Base-by-base conservation (phyloP, 1,140 invertebrate species). In the Drosophila auraria region DNA sequence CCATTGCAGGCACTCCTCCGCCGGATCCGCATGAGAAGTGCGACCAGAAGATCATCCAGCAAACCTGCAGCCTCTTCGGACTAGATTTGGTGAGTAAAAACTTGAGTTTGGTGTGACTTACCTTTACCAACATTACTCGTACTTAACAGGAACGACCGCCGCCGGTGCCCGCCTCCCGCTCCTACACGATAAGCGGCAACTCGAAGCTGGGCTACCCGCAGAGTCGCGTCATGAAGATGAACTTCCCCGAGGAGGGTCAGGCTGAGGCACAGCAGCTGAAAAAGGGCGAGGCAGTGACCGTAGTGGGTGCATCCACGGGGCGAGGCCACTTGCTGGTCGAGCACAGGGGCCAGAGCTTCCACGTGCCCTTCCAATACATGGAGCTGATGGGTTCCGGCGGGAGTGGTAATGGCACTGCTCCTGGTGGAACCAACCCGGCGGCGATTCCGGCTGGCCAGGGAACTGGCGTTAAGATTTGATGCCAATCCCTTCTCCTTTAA, bases 181-280 rank as follows among this genome's bases (percentile, higher is more conserved):
- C 97, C 0, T 99, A 98, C 93, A 98, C 97, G 30, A 97, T 99
- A 44, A 95, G 96, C 33, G 97, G 97, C 65, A 98, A 98, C 93
- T 97, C 97, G n/a, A 98, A 98, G 94, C 93, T 98, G 63, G 96
- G 97, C 71, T 98, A 98, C 94, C 98, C 98, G 38, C 98, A 99
- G 94, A 97, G 96, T 60, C 95, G 98, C 89, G 94, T 97, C 27
- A 97, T 98, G 97, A 97, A 97, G 93, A 96, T 96, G 94, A 96
- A 97, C 73, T 99, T 96, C 94, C 96, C 96, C 6, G 95, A 95
- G 90, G 93, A 94, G 91, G 93, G 94, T n/a, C 59, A 80, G 33
- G 7, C 72, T 44, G 75, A 87, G 30, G 27, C 60, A 9, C 84
- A 87, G 60, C 92, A 93, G 63, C 45, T 97, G 47, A 93, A 96